Evolutionary conservation across 2,888 invertebrate species (phyloP).

Genomic region (Epirrhoe tristata): DNA sequence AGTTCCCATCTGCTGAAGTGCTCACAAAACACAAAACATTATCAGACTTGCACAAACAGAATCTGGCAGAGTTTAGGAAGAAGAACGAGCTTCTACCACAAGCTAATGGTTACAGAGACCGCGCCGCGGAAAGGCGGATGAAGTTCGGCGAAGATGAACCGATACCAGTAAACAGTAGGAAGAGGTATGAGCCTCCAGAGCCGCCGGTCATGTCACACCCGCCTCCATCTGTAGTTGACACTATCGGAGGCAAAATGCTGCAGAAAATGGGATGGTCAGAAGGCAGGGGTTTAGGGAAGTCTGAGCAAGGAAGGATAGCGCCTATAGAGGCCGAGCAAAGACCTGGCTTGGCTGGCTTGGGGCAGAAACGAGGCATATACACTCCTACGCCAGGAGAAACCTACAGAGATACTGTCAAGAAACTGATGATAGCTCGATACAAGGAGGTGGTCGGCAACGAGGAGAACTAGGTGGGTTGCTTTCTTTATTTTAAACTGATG

Average conservation of each 20-base stretch:
- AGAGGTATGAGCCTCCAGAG: conserved; percentile 72
- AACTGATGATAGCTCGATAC: conserved; percentile 95
- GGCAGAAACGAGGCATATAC: conserved; percentile 92
- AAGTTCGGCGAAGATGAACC: conserved; percentile 95
- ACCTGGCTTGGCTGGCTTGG: conserved; percentile 92
- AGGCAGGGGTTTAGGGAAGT: conserved; percentile 97
- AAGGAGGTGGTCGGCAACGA: conserved; percentile 90
- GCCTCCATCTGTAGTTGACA: conserved; percentile 91
- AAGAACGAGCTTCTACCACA: conserved; percentile 68
- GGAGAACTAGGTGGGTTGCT: conserved; percentile 73
- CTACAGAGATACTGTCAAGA: conserved; percentile 95
- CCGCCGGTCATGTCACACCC: conserved; percentile 84
- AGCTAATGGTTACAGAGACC: conserved; percentile 91
- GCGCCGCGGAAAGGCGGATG: conserved; percentile 97
- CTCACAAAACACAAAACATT: conserved; percentile 95
- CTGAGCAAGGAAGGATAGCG: conserved; percentile 96
- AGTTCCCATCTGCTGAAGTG: conserved; percentile 95
- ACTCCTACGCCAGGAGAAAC: conserved; percentile 93
- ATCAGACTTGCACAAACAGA: conserved; percentile 97
- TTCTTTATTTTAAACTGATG: conserved; percentile 48
- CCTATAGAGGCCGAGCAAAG: conserved; percentile 93
- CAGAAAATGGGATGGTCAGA: conserved; percentile 99
- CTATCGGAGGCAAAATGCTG: conserved; percentile 96
- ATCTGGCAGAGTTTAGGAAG: conserved; percentile 86
- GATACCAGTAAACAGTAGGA: conserved; percentile 76